Conservation (phyloP, 2,797 vertebrate genomes). For the Thalassophryne amazonica region DNA sequence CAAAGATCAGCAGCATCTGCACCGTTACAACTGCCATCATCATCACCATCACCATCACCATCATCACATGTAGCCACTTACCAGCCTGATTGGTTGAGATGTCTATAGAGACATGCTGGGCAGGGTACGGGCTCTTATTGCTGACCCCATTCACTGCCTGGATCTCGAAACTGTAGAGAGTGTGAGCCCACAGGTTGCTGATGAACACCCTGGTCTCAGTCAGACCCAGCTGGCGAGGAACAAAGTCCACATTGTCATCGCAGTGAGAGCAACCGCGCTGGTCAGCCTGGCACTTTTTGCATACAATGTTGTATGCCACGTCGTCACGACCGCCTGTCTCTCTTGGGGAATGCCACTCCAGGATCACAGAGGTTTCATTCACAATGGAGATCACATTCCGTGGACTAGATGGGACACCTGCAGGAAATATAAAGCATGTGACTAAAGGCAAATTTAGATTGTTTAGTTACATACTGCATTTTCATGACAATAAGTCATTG, state of each 20-base stretch:
- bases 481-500: too few relatives aligned
- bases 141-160: conserved; percentile 96
- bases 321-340: conserved; percentile 92
- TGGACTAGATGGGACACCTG: conserved; percentile 94
- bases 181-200: conserved; percentile 95
- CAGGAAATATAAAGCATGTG: background rate
- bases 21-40: background rate
- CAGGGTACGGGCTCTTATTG: conserved; percentile 92
- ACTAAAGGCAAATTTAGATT: too few relatives aligned
- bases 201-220: conserved; percentile 92
- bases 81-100: conserved; percentile 99
- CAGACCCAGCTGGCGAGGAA: conserved; percentile 90
- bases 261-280: conserved; percentile 93
- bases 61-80: conserved; percentile 55
- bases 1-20: background rate
- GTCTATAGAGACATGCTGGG: conserved; percentile 94
- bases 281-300: conserved; percentile 92
- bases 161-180: conserved; percentile 95
- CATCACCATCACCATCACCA: background rate
- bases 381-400: conserved; percentile 96
- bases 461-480: too few relatives aligned
- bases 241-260: conserved; percentile 95
- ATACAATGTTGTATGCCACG: conserved; percentile 97
- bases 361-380: conserved; percentile 95
- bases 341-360: conserved; percentile 94